A percentile compares a stretch with the other conserved stretches of the same genome.
phyloP scores from a whole-genome alignment of 92 coral and sea anemone genomes.

The Porites evermanni region DNA sequence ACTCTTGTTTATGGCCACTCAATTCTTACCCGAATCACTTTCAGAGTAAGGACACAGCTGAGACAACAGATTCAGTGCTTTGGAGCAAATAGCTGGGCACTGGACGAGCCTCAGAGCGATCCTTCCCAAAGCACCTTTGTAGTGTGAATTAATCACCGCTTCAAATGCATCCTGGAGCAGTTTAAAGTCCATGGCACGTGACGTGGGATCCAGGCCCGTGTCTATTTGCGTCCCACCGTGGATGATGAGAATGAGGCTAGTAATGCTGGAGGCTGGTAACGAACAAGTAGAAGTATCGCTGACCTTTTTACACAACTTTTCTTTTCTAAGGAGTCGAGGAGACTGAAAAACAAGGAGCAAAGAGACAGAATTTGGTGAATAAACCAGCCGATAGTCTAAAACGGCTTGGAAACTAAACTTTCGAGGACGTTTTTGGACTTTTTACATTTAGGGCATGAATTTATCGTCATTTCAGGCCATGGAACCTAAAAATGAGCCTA shows the following conservation, averaged over 20 bases:
- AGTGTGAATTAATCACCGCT: constrained; percentile 90
- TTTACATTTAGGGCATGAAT: too few relatives aligned
- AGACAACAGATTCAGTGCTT: constrained; percentile 72
- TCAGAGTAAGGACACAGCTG: constrained; percentile 88
- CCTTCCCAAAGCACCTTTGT: constrained; percentile 88
- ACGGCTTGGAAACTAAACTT: too few relatives aligned
- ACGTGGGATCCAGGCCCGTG: constrained; percentile 76
- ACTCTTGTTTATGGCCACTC: too few relatives aligned
- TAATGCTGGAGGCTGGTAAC: constrained; percentile 71
- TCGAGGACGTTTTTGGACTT: too few relatives aligned
- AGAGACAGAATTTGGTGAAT: neutral
- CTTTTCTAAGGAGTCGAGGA: constrained; percentile 45
- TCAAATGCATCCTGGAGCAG: constrained; percentile 86
- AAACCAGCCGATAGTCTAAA: neutral
- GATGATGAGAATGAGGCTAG: constrained; percentile 80
- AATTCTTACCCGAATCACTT: constrained; percentile 78
- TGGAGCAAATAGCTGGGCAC: constrained; percentile 87
- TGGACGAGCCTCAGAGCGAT: constrained; percentile 89
- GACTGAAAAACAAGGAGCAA: constrained; percentile 28
- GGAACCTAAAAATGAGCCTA: too few relatives aligned
- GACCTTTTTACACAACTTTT: constrained; percentile 76
- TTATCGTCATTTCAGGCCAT: too few relatives aligned
- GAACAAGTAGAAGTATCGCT: constrained; percentile 86
- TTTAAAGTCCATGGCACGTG: constrained; percentile 88
- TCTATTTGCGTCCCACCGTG: constrained; percentile 97